Base-by-base conservation (phyloP, 2,888 invertebrate species). In the Celastrina argiolus region DNA sequence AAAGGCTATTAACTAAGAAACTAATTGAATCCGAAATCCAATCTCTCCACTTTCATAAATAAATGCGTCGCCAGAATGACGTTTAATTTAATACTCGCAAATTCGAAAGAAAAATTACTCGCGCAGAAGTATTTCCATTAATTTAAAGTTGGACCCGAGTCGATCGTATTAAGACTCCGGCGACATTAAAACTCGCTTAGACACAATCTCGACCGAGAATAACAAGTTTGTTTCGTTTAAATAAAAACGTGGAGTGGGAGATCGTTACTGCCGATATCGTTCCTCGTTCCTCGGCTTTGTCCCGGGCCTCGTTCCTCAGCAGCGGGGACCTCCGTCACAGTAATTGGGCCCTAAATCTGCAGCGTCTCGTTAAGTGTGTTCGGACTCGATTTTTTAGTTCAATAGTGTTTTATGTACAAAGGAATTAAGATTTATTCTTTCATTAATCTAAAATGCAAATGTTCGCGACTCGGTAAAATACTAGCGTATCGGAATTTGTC, bases 221-320 rank as follows among this genome's bases (percentile, higher is more conserved):
- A 69, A 69, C 58, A 70, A 68, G 64, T 70, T 69, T 70, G 69
- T 69, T 71, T 71, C 67, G 70, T 72, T 75, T 72, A 67, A 74
- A 75, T 72, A 72, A 72, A 74, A 74, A 71, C 67, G 69, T 67
- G 65, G 67, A 78, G 78, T 78, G 73, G 36, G 72, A 73, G 75
- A 75, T 81, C 79, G 76, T 82, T 82, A 80, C 78, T 80, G 75
- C 74, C 76, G 74, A 74, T 72, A 72, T 70, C 72, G 73, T 69
- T 68, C 68, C 69, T 66, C 67, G 69, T 18, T 41, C 66, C 68
- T 67, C 67, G 69, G 71, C 71, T 72, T 69, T 73, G 73, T 69
- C 69, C 70, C 69, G 68, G 69, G 71, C 70, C 72, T 3, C 22
- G 5, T 16, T 26, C 12, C 51, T 10, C 51, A 26, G 71, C 69